Base-by-base conservation (phyloP, 1,140 invertebrate genomes). In the Drosophila burlai region DNA sequence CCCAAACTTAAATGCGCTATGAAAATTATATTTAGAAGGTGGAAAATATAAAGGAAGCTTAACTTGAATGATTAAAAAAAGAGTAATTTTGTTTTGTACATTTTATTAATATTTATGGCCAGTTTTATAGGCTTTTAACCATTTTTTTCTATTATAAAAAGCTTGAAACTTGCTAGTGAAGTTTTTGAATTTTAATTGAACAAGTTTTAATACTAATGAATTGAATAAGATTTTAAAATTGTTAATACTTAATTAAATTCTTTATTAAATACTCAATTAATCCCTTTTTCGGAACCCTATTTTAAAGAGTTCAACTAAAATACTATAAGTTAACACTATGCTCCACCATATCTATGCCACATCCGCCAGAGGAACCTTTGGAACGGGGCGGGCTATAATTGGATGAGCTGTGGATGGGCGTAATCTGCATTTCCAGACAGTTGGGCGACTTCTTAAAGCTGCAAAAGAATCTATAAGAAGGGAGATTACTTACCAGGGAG, bases 371-470 rank as follows among this genome's bases (percentile, higher is more conserved):
- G 31, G 69, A 73, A 72, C 69, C 54, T 61, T 38, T 72, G 45
- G 69, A 72, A 50, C 29, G 46, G 36, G 55, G 8, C 15, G 55
- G 36, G 31, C 71, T 73, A 73, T 61, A 73, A 73, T 50, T 73
- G 71, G 69, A 60, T 46, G 64, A 46, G 64, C 65, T 49, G 59
- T 67, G 64, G 59, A 31, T 68, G 63, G 45, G 31, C 54, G 46
- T 61, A 73, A 73, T 73, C 71, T 61, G 55, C 67, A 73, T 43
- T 61, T 61, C 16, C 67, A 73, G 71, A 73, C 71, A 73, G 68
- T 73, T 73, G 71, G 71, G 71, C 71, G 71, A 73, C 69, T 52
- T 71, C 54, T 60, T 43, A 42, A 15, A 71, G 66, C 68, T 31
- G 40, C 16, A 45, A 2, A 6, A 1, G 26, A 72, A 49, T 72